Conservation (phyloP, 2,888 invertebrate species). For the Charanyca ferruginea region DNA sequence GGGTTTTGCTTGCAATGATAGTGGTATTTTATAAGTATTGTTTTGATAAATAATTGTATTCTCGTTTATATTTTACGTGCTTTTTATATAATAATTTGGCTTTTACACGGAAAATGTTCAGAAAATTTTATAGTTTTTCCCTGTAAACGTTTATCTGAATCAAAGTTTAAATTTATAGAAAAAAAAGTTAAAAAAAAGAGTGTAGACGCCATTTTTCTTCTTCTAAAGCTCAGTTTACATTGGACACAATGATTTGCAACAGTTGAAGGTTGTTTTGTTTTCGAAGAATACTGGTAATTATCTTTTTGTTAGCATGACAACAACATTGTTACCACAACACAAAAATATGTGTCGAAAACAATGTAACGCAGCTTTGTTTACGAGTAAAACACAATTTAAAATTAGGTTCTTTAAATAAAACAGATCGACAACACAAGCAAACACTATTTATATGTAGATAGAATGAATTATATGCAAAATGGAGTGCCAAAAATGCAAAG, state of each 20-base stretch:
- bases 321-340: no score
- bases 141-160: neutral
- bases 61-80: no score
- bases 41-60: neutral
- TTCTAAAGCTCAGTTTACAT: no score
- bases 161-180: neutral
- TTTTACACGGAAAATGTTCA: no score
- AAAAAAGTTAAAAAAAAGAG: no score
- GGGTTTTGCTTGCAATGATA: slow-evolving; percentile 32
- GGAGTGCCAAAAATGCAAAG: slow-evolving; percentile 66
- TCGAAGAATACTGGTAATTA: no score
- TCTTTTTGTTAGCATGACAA: no score
- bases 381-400: neutral
- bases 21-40: neutral
- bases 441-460: slow-evolving; percentile 63
- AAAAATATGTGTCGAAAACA: neutral
- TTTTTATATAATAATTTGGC: no score
- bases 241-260: no score
- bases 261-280: no score
- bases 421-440: slow-evolving; percentile 29
- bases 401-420: neutral
- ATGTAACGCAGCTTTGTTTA: neutral
- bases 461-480: slow-evolving; percentile 64
- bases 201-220: no score
- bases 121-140: neutral